Evolutionary conservation across 53 echinoderm and acorn worm genomes (phyloP).

Genomic region (Actinopyga echinites): DNA sequence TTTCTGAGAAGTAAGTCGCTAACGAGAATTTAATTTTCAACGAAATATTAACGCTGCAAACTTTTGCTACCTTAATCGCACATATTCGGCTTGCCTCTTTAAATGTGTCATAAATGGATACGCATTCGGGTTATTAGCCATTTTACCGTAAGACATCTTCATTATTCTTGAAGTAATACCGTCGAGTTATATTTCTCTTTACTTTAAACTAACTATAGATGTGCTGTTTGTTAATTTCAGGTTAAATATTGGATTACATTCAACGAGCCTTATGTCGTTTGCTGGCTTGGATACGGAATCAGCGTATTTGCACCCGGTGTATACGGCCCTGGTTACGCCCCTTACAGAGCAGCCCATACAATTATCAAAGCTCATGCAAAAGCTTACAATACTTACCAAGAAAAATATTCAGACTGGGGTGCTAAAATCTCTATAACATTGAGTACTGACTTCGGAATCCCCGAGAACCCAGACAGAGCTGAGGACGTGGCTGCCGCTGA

Average conservation of each 20-base stretch:
- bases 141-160: no score
- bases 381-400: conserved; percentile 78
- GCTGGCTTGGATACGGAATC: conserved; percentile 89
- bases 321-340: conserved; percentile 73
- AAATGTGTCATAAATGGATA: no score
- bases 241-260: conserved; percentile 89
- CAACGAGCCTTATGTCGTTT: conserved; percentile 94
- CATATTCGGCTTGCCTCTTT: no score
- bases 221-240: no score
- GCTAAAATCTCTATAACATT: conserved; percentile 81
- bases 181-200: no score
- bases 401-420: conserved; percentile 65
- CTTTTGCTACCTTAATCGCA: no score
- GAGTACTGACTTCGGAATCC: conserved; percentile 86
- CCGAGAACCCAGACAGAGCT: conserved; percentile 61
- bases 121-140: no score
- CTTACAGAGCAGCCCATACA: conserved; percentile 90
- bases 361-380: conserved; percentile 90
- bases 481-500: conserved; percentile 77
- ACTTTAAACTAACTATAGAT: no score
- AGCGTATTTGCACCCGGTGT: conserved; percentile 86
- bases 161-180: no score
- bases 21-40: no score
- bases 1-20: no score
- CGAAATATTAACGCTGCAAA: no score